These are phyloP conservation scores for Clanis bilineata DNA, from an alignment of 2,888 invertebrate genomes.

Conservation along the genomic window DNA sequence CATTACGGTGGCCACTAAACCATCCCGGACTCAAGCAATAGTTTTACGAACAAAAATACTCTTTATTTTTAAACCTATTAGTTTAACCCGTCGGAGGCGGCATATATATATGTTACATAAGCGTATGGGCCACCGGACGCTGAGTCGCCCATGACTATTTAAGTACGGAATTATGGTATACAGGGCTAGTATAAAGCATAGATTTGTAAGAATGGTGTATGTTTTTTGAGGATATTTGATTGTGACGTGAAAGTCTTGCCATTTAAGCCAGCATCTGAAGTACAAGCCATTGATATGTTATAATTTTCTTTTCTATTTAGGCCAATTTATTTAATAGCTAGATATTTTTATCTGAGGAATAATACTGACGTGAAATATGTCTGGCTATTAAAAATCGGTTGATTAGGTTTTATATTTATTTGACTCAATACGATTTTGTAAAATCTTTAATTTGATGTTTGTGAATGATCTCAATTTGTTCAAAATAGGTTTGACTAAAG, in stretches of 20 bases:
- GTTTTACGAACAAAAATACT: slow-evolving; percentile 24
- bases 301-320: slow-evolving; percentile 27
- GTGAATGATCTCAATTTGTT: slow-evolving; percentile 9
- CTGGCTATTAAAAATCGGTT: too few species aligned
- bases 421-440: neutral
- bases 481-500: neutral
- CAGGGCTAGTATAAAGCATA: slow-evolving; percentile 4
- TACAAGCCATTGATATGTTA: slow-evolving; percentile 46
- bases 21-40: slow-evolving; percentile 9
- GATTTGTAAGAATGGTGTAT: neutral
- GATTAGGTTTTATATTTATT: slow-evolving; percentile 20
- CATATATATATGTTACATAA: too few species aligned
- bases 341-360: too few species aligned
- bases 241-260: slow-evolving; percentile 38
- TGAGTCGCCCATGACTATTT: too few species aligned
- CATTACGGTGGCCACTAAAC: slow-evolving; percentile 38
- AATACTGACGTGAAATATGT: too few species aligned
- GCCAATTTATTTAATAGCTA: too few species aligned
- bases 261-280: slow-evolving; percentile 56
- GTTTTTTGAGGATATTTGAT: slow-evolving; percentile 34
- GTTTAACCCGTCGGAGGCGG: too few species aligned
- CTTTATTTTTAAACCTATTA: slow-evolving; percentile 21
- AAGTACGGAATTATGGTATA: neutral
- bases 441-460: neutral
- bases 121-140: too few species aligned